These are phyloP conservation scores for Metopolophium dirhodum DNA, from an alignment of 1,140 invertebrate genomes.

Conservation along the genomic window DNA sequence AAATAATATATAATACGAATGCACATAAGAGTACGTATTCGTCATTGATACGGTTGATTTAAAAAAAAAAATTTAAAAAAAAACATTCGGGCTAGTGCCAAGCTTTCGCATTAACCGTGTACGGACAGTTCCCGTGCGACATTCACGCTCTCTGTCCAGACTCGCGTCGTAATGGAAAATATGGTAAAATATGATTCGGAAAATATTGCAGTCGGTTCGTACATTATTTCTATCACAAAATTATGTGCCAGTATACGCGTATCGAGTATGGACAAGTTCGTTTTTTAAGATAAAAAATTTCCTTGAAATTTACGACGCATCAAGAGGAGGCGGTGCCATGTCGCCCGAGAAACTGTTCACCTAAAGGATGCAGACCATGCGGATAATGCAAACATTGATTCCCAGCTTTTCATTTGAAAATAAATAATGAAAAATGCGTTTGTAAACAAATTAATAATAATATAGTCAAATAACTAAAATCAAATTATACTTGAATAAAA, in stretches of 20 bases:
- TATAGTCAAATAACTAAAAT: background rate
- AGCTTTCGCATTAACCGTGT: constrained; percentile 34
- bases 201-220: background rate
- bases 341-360: background rate
- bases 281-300: background rate
- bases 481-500: background rate
- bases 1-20: background rate
- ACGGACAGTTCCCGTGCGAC: background rate
- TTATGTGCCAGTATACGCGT: background rate
- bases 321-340: background rate
- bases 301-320: background rate
- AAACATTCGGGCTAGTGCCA: constrained; percentile 43
- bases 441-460: background rate
- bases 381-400: constrained; percentile 50
- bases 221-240: background rate
- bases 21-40: background rate
- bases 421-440: constrained; percentile 17
- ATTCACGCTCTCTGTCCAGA: background rate
- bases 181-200: background rate
- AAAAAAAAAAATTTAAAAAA: background rate
- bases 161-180: background rate
- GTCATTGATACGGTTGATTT: constrained; percentile 9
- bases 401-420: constrained; percentile 54
- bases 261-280: background rate
- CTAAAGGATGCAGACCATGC: constrained; percentile 35